Evolutionary conservation across 2,888 invertebrate genomes (phyloP).

Genomic region (Troides helena): DNA sequence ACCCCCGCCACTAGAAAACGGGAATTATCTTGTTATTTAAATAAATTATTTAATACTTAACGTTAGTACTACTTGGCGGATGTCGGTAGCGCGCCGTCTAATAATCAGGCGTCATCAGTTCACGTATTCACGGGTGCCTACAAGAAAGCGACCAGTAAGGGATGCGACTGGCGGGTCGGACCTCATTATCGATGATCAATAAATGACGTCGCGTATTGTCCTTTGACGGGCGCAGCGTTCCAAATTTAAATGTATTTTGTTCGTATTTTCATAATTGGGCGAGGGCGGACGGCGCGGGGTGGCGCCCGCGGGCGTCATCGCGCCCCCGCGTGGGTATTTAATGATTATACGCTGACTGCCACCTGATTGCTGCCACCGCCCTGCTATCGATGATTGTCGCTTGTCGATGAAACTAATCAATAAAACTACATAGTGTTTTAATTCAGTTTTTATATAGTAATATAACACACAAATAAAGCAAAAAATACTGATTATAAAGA

Average conservation of each 20-base stretch:
- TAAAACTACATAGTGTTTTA: neutral
- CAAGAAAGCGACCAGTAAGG: slow-evolving; percentile 43
- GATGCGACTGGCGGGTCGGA: slow-evolving; percentile 43
- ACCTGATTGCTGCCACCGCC: slow-evolving; percentile 24
- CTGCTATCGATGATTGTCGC: slow-evolving; percentile 22
- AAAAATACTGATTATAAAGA: no score
- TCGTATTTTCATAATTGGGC: slow-evolving; percentile 80
- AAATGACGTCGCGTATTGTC: slow-evolving; percentile 36
- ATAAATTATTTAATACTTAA: neutral
- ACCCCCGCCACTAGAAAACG: neutral
- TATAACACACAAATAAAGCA: no score
- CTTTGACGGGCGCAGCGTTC: slow-evolving; percentile 59
- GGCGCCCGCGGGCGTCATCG: slow-evolving; percentile 57
- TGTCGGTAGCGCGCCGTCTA: neutral
- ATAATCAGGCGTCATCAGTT: slow-evolving; percentile 39
- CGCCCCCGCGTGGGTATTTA: slow-evolving; percentile 28
- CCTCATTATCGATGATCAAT: slow-evolving; percentile 36
- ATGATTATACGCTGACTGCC: slow-evolving; percentile 30
- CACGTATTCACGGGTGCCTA: slow-evolving; percentile 35
- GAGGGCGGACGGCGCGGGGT: slow-evolving; percentile 56
- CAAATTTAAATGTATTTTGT: slow-evolving; percentile 76
- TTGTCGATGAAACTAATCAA: slow-evolving; percentile 25
- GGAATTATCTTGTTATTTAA: neutral
- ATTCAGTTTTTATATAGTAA: no score
- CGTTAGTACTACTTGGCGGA: no score